Conservation (phyloP, 2,888 invertebrate genomes). For the Neuroscelio doddi region DNA sequence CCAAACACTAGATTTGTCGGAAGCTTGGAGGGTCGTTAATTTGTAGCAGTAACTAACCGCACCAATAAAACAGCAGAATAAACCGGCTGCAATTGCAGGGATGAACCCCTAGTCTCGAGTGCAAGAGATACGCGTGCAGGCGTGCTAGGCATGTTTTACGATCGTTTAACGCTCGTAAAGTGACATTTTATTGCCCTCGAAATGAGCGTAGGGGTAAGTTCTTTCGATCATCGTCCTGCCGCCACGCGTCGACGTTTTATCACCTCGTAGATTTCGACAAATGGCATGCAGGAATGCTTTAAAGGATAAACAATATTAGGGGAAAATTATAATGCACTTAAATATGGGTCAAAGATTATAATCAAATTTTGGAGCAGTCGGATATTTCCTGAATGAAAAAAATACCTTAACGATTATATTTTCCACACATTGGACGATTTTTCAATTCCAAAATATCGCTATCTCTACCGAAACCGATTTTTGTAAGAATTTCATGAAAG, state of each 20-base stretch:
- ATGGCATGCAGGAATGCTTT: too few species aligned
- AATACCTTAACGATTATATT: too few species aligned
- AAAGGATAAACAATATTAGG: too few species aligned
- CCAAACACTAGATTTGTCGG: background rate
- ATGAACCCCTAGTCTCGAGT: conserved; percentile 44
- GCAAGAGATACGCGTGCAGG: conserved; percentile 42
- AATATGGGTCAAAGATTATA: too few species aligned
- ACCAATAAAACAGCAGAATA: conserved; percentile 34
- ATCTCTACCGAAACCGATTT: background rate
- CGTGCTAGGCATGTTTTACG: conserved; percentile 38
- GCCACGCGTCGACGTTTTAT: conserved; percentile 42
- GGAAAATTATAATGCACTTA: too few species aligned
- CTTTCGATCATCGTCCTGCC: conserved; percentile 39
- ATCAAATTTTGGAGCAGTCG: too few species aligned
- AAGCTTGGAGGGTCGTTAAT: conserved; percentile 37
- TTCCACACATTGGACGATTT: too few species aligned
- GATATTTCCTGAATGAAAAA: too few species aligned
- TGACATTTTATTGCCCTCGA: conserved; percentile 47
- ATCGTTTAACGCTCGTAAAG: conserved; percentile 49
- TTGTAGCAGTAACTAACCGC: conserved; percentile 37
- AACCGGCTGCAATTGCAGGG: conserved; percentile 39
- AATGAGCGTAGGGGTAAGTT: conserved; percentile 41
- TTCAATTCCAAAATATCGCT: too few species aligned
- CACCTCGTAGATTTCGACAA: conserved; percentile 21
- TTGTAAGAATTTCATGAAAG: background rate